Evolutionary conservation across 2,797 vertebrate genomes (phyloP), one percentile per base, ranked within the genome.

Genomic region (Phaenicophaeus curvirostris): DNA sequence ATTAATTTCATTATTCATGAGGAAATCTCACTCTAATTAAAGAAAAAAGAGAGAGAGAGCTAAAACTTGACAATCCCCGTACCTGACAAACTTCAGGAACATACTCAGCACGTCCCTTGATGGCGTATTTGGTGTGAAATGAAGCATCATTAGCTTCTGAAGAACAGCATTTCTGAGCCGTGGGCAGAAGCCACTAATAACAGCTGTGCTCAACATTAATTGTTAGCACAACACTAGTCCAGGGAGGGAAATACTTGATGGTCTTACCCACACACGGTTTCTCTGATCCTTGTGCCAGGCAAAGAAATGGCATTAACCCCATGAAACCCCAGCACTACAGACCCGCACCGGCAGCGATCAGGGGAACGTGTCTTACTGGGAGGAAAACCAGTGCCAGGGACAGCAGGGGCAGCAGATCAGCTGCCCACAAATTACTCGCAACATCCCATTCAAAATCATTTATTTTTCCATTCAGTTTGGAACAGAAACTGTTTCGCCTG

Each of bases 1-100:
- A 94, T 79, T 86, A 51, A 95, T 91, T 91, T 88, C 51, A 94
- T 94, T 93, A 95, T 95, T 91, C 59, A 93, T 58, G 48, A 86
- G 53, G 31, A 91, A 90, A 91, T 35, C 27, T 88, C 41, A 44
- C 24, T 84, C 51, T 61, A 79, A 90, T 86, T 58, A 58, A 81
- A 53, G 27, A 27, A 31, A 4, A 15, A 58, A 27, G 27, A 4
- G 11, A n/a, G 21, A 24, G 15, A 37, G 39, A 39, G 39, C 39
- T 4, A 20, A 68, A 72, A 8, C 11, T 18, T 85, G 74, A 72
- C 58, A 88, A 69, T n/a, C 23, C 55, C 37, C 68, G 31, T 39
- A 76, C 37, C 76, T n/a, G 63, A 82, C 46, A 90, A 66, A 84
- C 86, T 84, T 81, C 69, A 61, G 53, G 59, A 76, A 73, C 53